A percentile compares a stretch with the other conserved stretches of the same genome.
Evolutionary conservation across 2,797 vertebrate species (phyloP).

Genomic region (Fistularia tabacaria): DNA sequence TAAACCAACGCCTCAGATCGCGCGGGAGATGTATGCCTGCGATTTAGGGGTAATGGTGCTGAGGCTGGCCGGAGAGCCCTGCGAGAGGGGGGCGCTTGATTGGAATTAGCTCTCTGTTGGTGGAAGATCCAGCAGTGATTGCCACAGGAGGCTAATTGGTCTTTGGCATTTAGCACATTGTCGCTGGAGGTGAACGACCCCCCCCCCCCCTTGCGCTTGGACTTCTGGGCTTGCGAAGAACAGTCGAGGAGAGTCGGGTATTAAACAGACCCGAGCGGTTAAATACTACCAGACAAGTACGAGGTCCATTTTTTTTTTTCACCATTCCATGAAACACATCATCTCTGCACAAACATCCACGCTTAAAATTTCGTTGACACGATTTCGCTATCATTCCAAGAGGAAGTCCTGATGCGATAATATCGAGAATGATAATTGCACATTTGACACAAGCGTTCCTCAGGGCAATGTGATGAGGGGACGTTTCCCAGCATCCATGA

Average conservation of each 20-base stretch:
- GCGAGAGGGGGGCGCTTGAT: conserved; percentile 45
- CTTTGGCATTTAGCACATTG: conserved; percentile 80
- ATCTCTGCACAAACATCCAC: not conserved
- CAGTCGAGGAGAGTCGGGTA: conserved; percentile 33
- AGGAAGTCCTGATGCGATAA: too few relatives aligned
- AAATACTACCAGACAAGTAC: not conserved
- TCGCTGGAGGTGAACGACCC: conserved; percentile 58
- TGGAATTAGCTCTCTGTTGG: conserved; percentile 61
- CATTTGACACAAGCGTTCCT: too few relatives aligned
- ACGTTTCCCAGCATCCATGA: not conserved
- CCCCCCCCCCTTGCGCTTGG: conserved; percentile 63
- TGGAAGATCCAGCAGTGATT: conserved; percentile 42
- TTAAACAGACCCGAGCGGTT: conserved; percentile 17
- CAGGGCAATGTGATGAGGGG: too few relatives aligned
- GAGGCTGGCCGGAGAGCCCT: conserved; percentile 39
- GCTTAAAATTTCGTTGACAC: too few relatives aligned
- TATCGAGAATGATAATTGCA: too few relatives aligned
- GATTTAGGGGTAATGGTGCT: conserved; percentile 18
- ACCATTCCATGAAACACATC: too few relatives aligned
- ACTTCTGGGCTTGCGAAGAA: conserved; percentile 47
- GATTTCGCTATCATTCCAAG: too few relatives aligned
- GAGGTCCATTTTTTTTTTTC: too few relatives aligned
- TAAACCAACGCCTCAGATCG: too few relatives aligned
- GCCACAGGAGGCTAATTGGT: conserved; percentile 77
- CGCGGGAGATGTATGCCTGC: not conserved